Conservation (phyloP, 2,888 invertebrate species). For the Dorcus parallelipipedus region DNA sequence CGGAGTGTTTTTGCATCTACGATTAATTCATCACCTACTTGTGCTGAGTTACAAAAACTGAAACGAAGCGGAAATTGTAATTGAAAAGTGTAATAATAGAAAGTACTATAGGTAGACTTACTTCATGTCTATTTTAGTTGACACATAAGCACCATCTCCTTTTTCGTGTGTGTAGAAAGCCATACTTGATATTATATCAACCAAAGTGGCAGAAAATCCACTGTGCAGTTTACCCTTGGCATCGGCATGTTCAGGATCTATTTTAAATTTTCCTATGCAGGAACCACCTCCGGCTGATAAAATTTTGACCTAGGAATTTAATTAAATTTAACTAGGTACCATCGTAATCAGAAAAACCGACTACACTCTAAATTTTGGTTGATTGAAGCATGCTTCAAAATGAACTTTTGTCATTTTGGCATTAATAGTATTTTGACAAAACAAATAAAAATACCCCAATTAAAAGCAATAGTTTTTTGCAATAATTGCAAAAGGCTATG, state of each 20-base stretch:
- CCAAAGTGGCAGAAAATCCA: neutral
- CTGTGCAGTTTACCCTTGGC: neutral
- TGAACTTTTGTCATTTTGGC: too few relatives aligned
- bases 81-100: too few relatives aligned
- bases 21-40: neutral
- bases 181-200: neutral
- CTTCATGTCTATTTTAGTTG: conserved; percentile 79
- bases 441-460: too few relatives aligned
- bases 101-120: conserved; percentile 48
- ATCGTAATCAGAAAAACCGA: too few relatives aligned
- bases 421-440: too few relatives aligned
- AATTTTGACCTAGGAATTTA: neutral
- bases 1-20: neutral
- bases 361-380: too few relatives aligned
- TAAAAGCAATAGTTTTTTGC: too few relatives aligned
- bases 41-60: conserved; percentile 13
- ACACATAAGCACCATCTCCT: conserved; percentile 54
- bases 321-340: too few relatives aligned
- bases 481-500: too few relatives aligned
- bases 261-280: neutral
- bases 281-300: neutral
- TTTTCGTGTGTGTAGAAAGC: neutral
- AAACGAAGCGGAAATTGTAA: neutral
- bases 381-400: too few relatives aligned
- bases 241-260: neutral